Percentiles rank a stretch among this genome's conserved stretches.
Evolutionary conservation across 2,888 invertebrate genomes (phyloP).

Genomic region (Brachynemurus nebulosus): DNA sequence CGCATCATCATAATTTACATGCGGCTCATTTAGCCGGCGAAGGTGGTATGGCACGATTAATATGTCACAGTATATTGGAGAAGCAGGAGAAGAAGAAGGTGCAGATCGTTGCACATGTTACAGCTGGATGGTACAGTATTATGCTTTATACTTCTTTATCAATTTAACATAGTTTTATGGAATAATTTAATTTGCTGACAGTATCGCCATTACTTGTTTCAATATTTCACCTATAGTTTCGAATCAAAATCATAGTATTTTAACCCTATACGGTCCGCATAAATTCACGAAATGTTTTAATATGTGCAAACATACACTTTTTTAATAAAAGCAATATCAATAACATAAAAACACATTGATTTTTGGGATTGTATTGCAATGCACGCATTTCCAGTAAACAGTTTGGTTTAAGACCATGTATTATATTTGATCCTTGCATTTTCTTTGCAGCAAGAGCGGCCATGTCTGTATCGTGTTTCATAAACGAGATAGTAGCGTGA

Average conservation of each 20-base stretch:
- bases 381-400: too few species aligned
- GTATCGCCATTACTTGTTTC: too few species aligned
- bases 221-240: too few species aligned
- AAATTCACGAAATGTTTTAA: too few species aligned
- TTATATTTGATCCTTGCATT: too few species aligned
- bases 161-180: not conserved
- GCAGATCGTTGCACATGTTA: constrained; percentile 58
- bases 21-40: constrained; percentile 4
- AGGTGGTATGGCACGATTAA: constrained; percentile 38
- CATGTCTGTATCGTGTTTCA: constrained; percentile 65
- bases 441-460: constrained; percentile 61
- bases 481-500: constrained; percentile 52
- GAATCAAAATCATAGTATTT: too few species aligned
- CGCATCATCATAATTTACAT: constrained; percentile 2
- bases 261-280: not conserved
- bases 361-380: not conserved
- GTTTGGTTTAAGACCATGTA: too few species aligned
- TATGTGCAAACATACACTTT: too few species aligned
- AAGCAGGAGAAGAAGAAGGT: constrained; percentile 44
- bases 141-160: too few species aligned
- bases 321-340: too few species aligned
- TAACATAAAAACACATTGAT: too few species aligned
- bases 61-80: constrained; percentile 46
- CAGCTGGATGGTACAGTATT: constrained; percentile 67
- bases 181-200: too few species aligned